A percentile compares a stretch with the other conserved stretches of the same genome.
Conservation (phyloP, 2,797 vertebrate species). For the Lemur catta region DNA sequence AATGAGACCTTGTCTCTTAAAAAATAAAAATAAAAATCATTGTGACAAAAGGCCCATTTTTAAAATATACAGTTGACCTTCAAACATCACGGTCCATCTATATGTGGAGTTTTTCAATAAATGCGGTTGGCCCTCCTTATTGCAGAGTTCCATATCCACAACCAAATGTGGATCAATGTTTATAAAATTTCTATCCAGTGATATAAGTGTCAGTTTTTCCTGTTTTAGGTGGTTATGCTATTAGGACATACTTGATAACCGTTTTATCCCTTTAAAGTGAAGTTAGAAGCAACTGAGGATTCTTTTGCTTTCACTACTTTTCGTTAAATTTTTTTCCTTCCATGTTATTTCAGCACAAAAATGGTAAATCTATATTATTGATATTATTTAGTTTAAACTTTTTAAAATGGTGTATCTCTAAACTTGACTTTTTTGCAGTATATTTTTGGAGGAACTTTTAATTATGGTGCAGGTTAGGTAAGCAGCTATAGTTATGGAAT, state of each 20-base stretch:
- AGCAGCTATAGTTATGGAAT: not conserved
- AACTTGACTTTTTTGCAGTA: not conserved
- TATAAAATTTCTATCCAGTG: not conserved
- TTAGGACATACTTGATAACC: not conserved
- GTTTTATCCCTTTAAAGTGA: not conserved
- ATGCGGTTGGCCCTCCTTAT: not conserved
- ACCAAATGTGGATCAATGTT: not conserved
- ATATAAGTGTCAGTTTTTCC: not conserved
- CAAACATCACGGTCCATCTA: not conserved
- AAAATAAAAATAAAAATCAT: not conserved
- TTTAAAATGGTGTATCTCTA: not conserved
- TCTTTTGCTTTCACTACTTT: not conserved
- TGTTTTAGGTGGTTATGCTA: not conserved
- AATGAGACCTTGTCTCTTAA: not conserved
- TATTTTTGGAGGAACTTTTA: not conserved
- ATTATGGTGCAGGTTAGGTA: not conserved
- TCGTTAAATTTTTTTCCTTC: not conserved
- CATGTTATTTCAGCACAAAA: not conserved
- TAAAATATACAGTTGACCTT: not conserved
- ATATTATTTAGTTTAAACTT: conserved; percentile 3
- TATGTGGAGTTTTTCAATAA: not conserved
- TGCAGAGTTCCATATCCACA: not conserved
- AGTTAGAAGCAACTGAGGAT: not conserved
- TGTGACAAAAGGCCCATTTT: not conserved
- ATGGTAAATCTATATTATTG: not conserved